A percentile compares a stretch with the other conserved stretches of the same genome.
Evolutionary conservation across 2,888 invertebrate species (phyloP).

Genomic region (Scaptomyza parva): DNA sequence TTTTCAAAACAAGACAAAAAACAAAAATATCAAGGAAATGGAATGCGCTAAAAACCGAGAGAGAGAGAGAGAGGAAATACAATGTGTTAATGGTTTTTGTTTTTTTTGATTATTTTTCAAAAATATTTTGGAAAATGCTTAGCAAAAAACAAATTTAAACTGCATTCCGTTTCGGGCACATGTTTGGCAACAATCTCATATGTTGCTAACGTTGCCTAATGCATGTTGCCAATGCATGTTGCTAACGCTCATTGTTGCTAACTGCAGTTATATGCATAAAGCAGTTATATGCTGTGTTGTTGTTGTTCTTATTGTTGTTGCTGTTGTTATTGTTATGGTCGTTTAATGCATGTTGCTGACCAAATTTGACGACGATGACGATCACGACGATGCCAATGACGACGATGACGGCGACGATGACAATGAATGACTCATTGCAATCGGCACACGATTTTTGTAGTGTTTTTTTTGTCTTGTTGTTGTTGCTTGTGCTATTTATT

Average conservation of each 20-base stretch:
- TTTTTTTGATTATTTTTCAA: no score
- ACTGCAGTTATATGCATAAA: neutral
- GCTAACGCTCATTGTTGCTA: neutral
- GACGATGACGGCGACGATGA: conserved; percentile 31
- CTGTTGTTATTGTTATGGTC: conserved; percentile 2
- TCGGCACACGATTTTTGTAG: conserved; percentile 27
- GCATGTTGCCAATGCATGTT: conserved; percentile 39
- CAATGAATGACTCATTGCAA: conserved; percentile 51
- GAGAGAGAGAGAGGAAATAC: neutral
- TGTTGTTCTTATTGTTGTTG: neutral
- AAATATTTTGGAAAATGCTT: no score
- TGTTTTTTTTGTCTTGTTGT: neutral
- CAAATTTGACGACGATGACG: conserved; percentile 17
- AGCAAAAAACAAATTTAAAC: neutral
- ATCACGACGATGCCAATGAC: conserved; percentile 21
- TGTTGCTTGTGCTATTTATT: conserved; percentile 38
- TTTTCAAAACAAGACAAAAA: conserved; percentile 8
- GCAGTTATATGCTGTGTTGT: no score
- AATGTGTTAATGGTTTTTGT: no score
- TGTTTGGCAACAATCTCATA: conserved; percentile 13
- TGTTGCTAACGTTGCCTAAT: conserved; percentile 18
- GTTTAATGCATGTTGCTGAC: conserved; percentile 36
- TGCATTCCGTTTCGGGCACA: neutral
- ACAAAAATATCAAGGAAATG: neutral
- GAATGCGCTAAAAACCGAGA: neutral